Evolutionary conservation across 1,140 invertebrate species (phyloP), one percentile per base, ranked within the genome.

Genomic region (Ylistrum balloti): DNA sequence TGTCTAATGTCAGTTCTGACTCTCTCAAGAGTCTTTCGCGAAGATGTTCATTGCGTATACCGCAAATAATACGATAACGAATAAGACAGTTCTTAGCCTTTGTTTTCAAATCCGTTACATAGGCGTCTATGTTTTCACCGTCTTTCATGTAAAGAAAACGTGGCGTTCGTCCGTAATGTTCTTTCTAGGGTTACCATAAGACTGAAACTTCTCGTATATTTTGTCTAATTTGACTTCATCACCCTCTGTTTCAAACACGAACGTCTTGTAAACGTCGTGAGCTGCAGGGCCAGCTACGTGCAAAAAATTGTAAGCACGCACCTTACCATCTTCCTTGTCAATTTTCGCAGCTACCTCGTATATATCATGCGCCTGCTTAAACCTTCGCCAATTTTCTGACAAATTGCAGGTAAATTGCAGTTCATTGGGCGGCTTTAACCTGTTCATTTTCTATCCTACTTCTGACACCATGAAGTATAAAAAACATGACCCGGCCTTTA

Each of bases 141-240:
- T 86, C 13, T 3, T 22, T 0, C 86, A 15, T 9, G 89, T 90
- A 45, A 32, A 38, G 38, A 90, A 90, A 33, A 48, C 32, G 48
- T 88, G 86, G 33, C 41, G 15, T 74, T 88, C 86, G 38, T 45
- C 41, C 33, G 86, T 90, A 32, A 45, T 85, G 33, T 90, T 90
- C 45, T 90, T 87, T n/a, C 56, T 74, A 32, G 86, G 86, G 28
- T 48, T 88, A 56, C n/a, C 88, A 86, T 90, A 90, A 34, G 32
- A n/a, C n/a, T 88, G 48, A 22, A 90, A 74, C 74, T 88, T 33
- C 22, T 87, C 41, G n/a, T 17, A 33, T 10, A 88, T 85, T 7
- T 89, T 33, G 11, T n/a, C n/a, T n/a, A n/a, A n/a, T n/a, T n/a
- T n/a, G n/a, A n/a, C n/a, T n/a, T n/a, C n/a, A n/a, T 56, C 41